Evolutionary conservation across 2,113 vertebrate species (phyloP).

Genomic region (Pelmatolapia mariae): DNA sequence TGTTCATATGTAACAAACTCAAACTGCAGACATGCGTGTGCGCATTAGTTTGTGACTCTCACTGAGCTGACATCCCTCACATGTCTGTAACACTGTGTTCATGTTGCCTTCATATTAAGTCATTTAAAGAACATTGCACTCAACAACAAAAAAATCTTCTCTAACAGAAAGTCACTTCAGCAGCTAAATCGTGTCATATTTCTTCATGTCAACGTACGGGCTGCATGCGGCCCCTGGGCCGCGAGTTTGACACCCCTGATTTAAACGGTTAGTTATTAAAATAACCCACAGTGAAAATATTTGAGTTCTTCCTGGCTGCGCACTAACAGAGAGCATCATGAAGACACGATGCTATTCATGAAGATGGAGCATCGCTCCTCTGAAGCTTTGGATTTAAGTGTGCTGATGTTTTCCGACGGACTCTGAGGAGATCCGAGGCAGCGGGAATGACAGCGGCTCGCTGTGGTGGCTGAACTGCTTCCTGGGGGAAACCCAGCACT

Average conservation of each 20-base stretch:
- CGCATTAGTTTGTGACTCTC: not conserved
- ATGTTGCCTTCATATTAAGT: not conserved
- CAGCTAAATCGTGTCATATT: not conserved
- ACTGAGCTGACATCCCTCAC: not conserved
- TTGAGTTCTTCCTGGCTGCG: not conserved
- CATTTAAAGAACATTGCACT: not conserved
- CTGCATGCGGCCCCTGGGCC: not conserved
- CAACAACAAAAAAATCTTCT: not conserved
- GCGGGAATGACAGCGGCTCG: not conserved
- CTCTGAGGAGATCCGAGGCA: not conserved
- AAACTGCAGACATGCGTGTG: not conserved
- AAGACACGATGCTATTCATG: not conserved
- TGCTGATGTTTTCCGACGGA: not conserved
- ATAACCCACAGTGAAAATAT: not conserved
- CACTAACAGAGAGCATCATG: not conserved
- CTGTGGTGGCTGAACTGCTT: not conserved
- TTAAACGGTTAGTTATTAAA: not conserved
- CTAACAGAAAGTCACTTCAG: fast-evolving
- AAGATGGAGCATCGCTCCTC: not conserved
- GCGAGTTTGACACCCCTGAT: fast-evolving
- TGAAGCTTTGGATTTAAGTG: not conserved
- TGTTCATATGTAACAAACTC: not conserved
- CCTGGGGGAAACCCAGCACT: not conserved
- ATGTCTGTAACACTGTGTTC: not conserved
- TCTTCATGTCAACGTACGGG: not conserved